phyloP scores from a whole-genome alignment of 2,797 vertebrate species.

The Eupleurogrammus muticus region DNA sequence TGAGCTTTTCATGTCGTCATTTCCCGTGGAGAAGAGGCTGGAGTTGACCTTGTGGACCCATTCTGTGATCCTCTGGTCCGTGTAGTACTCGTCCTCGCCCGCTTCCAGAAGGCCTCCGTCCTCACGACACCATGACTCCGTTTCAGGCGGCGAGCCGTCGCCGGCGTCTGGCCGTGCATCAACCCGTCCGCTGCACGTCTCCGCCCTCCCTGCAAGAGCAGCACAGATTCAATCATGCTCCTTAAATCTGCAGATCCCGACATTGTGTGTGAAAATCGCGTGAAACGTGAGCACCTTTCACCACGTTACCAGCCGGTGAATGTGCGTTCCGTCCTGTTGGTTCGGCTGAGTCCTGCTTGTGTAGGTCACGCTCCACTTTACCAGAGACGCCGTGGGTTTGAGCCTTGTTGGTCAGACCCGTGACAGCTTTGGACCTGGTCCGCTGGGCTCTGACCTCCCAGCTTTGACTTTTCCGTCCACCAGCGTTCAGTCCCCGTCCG shows the following conservation, averaged over 20 bases:
- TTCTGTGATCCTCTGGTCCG: conserved; percentile 77
- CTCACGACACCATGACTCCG: conserved; percentile 61
- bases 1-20: conserved; percentile 36
- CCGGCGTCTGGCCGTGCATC: conserved; percentile 40
- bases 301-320: conserved; percentile 27
- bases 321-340: conserved; percentile 18
- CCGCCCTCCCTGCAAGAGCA: conserved; percentile 26
- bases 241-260: conserved; percentile 16
- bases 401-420: conserved; percentile 40
- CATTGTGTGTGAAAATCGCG: conserved; percentile 12
- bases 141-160: conserved; percentile 69
- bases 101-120: conserved; percentile 38
- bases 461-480: conserved; percentile 29
- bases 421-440: conserved; percentile 21
- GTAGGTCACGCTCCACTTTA: conserved; percentile 3
- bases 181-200: conserved; percentile 29
- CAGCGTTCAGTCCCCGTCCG: conserved; percentile 29
- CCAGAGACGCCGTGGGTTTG: conserved; percentile 16
- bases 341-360: conserved; percentile 14
- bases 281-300: conserved; percentile 26
- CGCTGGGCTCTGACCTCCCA: conserved; percentile 34
- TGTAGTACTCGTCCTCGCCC: conserved; percentile 74
- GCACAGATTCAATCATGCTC: conserved; percentile 37
- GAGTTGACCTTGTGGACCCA: conserved; percentile 82
- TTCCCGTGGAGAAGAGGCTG: conserved; percentile 72